Evolutionary conservation across 2,888 invertebrate species (phyloP), one percentile per base, ranked within the genome.

Genomic region (Nemurella pictetii): DNA sequence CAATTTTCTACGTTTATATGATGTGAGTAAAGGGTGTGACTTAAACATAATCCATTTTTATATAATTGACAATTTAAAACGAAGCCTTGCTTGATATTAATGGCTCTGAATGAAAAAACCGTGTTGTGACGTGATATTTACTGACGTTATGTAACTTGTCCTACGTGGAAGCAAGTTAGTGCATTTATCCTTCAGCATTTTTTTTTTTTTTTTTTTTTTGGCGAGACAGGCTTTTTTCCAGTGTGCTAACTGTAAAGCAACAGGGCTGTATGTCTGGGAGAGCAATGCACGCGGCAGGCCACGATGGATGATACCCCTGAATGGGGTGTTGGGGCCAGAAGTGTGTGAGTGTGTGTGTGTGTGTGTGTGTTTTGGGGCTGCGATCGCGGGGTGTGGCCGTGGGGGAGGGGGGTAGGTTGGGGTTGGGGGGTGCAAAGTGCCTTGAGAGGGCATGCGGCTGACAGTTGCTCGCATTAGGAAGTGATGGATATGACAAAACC

Each of bases 401-500:
- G 35, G 28, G 81, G 36, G 80, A 30, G 81, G 75, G 75, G 75
- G 75, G 7, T n/a, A n/a, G n/a, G n/a, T n/a, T 5, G 80, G 29
- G 28, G 80, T 81, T 72, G 20, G 75, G 75, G 85, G 77, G 83
- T 25, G 83, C 78, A 85, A 83, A 83, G 85, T 85, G 83, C 83
- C 85, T 83, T 73, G 85, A 85, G 84, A 84, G 85, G 81, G 84
- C 78, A 78, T 85, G 85, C 77, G 30, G 25, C 84, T 85, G 85
- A 85, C 85, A 85, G 85, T 85, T 85, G 73, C 86, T 84, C 28
- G 82, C 86, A 86, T 86, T 86, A 86, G 85, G n/a, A 35, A 84
- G 84, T 86, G 86, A 86, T 86, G 85, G 85, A 86, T 86, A 86
- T 85, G 85, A 85, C 86, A 86, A 86, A 86, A 86, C 83, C 86